Evolutionary conservation across 2,888 invertebrate genomes (phyloP).

Genomic region (Amblyjoppa proteus): DNA sequence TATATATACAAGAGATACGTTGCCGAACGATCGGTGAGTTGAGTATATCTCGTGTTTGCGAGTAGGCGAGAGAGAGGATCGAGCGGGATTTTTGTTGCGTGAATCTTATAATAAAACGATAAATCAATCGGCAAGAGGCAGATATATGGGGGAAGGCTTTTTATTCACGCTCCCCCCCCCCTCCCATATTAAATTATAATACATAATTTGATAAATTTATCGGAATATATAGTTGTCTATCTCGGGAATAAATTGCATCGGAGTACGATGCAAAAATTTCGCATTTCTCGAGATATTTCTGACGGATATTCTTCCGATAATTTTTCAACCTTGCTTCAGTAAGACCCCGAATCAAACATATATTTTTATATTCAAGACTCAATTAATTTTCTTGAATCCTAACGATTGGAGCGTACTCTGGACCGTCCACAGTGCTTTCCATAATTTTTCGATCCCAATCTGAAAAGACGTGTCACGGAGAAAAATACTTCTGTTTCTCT

Average conservation of each 20-base stretch:
- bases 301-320: background rate
- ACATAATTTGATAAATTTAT: conserved; percentile 56
- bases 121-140: conserved; percentile 64
- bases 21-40: conserved; percentile 41
- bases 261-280: background rate
- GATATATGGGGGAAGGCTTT: conserved; percentile 27
- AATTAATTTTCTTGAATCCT: no score
- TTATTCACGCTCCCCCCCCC: conserved; percentile 32
- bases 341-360: no score
- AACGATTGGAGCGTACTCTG: no score
- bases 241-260: conserved; percentile 42
- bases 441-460: no score
- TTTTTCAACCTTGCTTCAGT: no score
- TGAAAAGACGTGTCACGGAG: no score
- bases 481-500: no score
- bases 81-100: conserved; percentile 59
- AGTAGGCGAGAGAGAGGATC: conserved; percentile 64
- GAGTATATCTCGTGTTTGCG: conserved; percentile 36
- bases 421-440: no score
- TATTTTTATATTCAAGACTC: no score
- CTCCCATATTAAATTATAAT: conserved; percentile 54
- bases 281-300: background rate
- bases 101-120: conserved; percentile 67
- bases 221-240: conserved; percentile 26
- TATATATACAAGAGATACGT: conserved; percentile 44